A percentile compares a stretch with the other conserved stretches of the same genome.
phyloP scores from a whole-genome alignment of 1,140 invertebrate genomes.

The Limonius californicus region DNA sequence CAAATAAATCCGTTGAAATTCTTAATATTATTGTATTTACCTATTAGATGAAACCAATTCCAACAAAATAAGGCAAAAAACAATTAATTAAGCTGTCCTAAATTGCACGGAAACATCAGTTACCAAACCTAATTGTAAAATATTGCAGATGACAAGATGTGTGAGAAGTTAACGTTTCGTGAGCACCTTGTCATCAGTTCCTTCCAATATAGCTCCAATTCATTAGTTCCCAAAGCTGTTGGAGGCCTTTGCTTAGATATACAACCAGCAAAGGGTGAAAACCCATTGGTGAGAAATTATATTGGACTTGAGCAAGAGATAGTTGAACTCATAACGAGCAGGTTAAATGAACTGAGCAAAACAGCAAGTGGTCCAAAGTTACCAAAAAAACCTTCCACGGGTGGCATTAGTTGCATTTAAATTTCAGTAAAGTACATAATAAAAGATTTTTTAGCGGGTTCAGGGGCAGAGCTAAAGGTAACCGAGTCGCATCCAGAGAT shows the following conservation, averaged over 20 bases:
- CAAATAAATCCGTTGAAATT: too few species aligned
- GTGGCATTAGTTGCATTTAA: too few species aligned
- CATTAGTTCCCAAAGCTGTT: slow-evolving; percentile 15
- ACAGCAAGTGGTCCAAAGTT: too few species aligned
- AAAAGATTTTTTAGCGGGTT: not conserved
- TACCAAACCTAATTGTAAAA: too few species aligned
- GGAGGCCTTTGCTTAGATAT: slow-evolving; percentile 39
- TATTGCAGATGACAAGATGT: slow-evolving; percentile 44
- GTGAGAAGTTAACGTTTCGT: slow-evolving; percentile 37
- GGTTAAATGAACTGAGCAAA: not conserved
- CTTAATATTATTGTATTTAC: not conserved
- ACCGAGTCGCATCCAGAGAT: not conserved
- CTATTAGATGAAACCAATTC: too few species aligned
- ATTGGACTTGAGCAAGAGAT: slow-evolving; percentile 18
- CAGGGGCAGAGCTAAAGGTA: not conserved
- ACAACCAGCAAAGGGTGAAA: slow-evolving; percentile 27
- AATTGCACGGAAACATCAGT: too few species aligned
- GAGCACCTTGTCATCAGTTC: slow-evolving; percentile 36
- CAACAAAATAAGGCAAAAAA: not conserved
- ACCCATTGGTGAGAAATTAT: slow-evolving; percentile 16
- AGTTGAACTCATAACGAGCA: not conserved
- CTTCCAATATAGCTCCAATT: slow-evolving; percentile 18
- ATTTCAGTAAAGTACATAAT: too few species aligned
- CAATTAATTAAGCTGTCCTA: slow-evolving; percentile 2
- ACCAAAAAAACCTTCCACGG: too few species aligned